Percentiles rank a stretch among this genome's conserved stretches.
phyloP scores from a whole-genome alignment of 2,888 invertebrate species.

The Papilio gigon region DNA sequence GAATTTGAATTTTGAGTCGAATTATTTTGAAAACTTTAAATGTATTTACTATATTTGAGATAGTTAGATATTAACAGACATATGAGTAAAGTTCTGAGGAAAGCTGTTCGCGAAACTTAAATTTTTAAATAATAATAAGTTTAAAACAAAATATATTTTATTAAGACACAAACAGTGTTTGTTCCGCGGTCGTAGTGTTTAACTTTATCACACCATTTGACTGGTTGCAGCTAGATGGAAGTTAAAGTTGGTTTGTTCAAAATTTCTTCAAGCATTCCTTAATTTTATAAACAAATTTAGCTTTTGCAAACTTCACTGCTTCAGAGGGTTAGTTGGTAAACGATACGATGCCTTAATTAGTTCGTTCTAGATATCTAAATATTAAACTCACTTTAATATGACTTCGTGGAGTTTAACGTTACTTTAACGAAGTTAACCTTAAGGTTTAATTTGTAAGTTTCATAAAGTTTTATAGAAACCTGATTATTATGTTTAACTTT shows the following conservation, averaged over 20 bases:
- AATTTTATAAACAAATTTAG: constrained; percentile 10
- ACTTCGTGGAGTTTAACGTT: constrained; percentile 4
- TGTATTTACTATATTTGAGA: too few species aligned
- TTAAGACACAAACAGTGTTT: neutral
- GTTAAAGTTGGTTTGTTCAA: neutral
- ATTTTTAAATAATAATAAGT: too few species aligned
- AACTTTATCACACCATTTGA: neutral
- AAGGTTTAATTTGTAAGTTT: neutral
- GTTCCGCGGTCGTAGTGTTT: neutral
- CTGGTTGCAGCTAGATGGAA: neutral
- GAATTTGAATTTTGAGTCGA: too few species aligned
- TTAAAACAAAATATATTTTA: too few species aligned
- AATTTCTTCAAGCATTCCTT: neutral
- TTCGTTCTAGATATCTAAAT: constrained; percentile 16
- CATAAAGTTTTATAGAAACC: neutral
- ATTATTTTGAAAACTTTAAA: too few species aligned
- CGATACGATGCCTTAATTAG: constrained; percentile 30
- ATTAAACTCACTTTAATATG: constrained; percentile 25
- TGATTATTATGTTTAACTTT: neutral
- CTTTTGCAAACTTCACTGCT: constrained; percentile 10
- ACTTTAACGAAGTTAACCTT: constrained; percentile 1
- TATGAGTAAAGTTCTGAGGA: too few species aligned
- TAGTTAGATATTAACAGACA: too few species aligned
- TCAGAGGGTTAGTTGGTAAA: constrained; percentile 10
- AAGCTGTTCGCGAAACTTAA: too few species aligned